Percentiles rank a stretch among this genome's conserved stretches.
These are phyloP conservation scores for Cecidostiba fungosa DNA, from an alignment of 2,888 invertebrate species.

Conservation along the genomic window DNA sequence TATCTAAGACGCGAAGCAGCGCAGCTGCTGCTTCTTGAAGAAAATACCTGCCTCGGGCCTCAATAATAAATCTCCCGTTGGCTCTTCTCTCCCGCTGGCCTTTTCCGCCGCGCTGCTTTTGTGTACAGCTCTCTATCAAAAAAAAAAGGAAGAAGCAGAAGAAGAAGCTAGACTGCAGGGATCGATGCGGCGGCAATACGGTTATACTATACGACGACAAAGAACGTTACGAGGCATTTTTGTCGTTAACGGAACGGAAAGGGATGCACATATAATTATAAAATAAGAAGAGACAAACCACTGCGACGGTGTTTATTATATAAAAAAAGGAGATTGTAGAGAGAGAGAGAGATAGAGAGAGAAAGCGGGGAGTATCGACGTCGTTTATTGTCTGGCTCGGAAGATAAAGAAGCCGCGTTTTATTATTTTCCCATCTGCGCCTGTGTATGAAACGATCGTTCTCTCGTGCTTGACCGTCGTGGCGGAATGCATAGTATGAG, in stretches of 20 bases:
- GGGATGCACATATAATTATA: conserved; percentile 30
- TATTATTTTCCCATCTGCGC: background rate
- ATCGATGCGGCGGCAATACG: conserved; percentile 5
- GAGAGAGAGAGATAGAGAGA: too few relatives aligned
- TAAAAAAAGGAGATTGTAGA: too few relatives aligned
- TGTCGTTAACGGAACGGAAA: conserved; percentile 37
- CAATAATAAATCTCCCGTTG: conserved; percentile 45
- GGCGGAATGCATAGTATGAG: background rate
- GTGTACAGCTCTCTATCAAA: background rate
- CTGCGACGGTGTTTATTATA: too few relatives aligned
- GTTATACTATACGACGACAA: background rate
- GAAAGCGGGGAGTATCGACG: background rate
- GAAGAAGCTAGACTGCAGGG: background rate
- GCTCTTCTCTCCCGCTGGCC: background rate
- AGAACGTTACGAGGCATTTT: conserved; percentile 25
- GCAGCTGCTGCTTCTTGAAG: conserved; percentile 7
- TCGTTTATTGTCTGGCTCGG: background rate
- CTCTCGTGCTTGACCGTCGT: background rate
- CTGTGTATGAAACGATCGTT: background rate
- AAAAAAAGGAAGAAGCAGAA: background rate
- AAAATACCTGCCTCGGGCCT: conserved; percentile 28
- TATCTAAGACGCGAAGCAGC: too few relatives aligned
- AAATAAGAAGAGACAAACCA: conserved; percentile 10
- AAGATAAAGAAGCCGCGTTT: background rate
- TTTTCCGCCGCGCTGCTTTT: background rate